Evolutionary conservation across 64 coral and sea anemone species (phyloP), one percentile per base, ranked within the genome.

Genomic region (Catalaphyllia jardinei): DNA sequence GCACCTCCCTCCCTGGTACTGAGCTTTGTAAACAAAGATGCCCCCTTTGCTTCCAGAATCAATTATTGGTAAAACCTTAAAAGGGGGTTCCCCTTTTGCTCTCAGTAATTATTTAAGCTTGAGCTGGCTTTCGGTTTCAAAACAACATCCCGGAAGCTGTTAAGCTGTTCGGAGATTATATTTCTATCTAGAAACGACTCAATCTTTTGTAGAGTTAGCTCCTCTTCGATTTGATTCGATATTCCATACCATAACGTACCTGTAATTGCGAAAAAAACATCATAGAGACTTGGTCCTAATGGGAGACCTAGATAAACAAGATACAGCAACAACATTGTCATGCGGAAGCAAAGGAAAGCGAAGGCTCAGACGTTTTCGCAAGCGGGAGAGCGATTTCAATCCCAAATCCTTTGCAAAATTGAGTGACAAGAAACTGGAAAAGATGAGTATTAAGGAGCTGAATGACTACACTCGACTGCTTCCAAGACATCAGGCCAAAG

Each of bases 381-480:
- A 54, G 13, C 1, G 52, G 29, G 28, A 9, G 49, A 19, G 13
- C 4, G n/a, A 67, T 14, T 22, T 17, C 60, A 42, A 35, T 31
- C 28, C 59, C 11, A 4, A 64, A 76, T 46, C 62, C 6, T 35
- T 73, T 42, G 11, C 60, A 35, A n/a, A 52, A 10, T 14, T 87
- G n/a, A 78, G 74, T 24, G 83, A 87, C 62, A 71, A 11, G 19
- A 64, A 79, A 20, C 28, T 92, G 29, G 27, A 38, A 69, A 76
- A 87, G 39, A 78, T 87, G 60, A 59, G 83, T 3, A 62, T 65
- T 4, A 92, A 77, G 52, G 29, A 87, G 67, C 14, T 92, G 25
- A 92, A 92, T 33, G 69, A 71, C 24, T 67, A 87, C 13, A 55
- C 86, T 50, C 31, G 35, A 38, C 49, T 39, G 35, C 38, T 50